Evolutionary conservation across 2,797 vertebrate genomes (phyloP), one percentile per base, ranked within the genome.

Genomic region (Gadopsis bispinosus): DNA sequence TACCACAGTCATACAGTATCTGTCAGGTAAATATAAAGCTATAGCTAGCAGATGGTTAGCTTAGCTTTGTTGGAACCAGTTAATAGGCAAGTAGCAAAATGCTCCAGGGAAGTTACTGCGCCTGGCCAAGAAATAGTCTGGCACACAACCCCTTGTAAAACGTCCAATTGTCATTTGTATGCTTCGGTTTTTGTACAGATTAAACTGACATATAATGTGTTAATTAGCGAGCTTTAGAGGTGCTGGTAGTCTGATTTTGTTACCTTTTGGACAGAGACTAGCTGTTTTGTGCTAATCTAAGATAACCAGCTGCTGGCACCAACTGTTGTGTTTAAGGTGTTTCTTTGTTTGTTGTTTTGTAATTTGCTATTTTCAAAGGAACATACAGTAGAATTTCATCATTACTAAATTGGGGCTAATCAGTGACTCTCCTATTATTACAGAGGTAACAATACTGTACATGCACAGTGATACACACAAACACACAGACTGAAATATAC

Each of bases 401-500:
- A 7, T 37, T 4, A 7, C 50, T 31, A 22, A 41, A 35, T 60
- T 7, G 43, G 1, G 2, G 7, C 6, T 22, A 33, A 51, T 60
- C 26, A 22, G 12, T 35, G 8, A 17, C 11, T 37, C 6, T 37
- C 35, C 35, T 37, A 1, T 37, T 37, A 8, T 37, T 37, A 7
- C 5, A 13, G 33, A 41, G 26, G 59, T 16, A 61, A 61, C 19
- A 37, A 35, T 26, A 35, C 16, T 54, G 6, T n/a, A 35, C 29
- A 58, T 54, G 8, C 7, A 35, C 39, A 54, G 51, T 2, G 13
- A 43, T 31, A 5, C 26, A 81, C 63, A 67, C 13, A 75, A 20
- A 68, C 22, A 75, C 26, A n/a, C 16, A 43, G 19, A 26, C 51
- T 22, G 45, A 60, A 79, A 56, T 33, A 53, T 62, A 55, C 71